These are phyloP conservation scores for Neopipo cinnamomea DNA, from an alignment of 2,113 vertebrate species.

Conservation along the genomic window DNA sequence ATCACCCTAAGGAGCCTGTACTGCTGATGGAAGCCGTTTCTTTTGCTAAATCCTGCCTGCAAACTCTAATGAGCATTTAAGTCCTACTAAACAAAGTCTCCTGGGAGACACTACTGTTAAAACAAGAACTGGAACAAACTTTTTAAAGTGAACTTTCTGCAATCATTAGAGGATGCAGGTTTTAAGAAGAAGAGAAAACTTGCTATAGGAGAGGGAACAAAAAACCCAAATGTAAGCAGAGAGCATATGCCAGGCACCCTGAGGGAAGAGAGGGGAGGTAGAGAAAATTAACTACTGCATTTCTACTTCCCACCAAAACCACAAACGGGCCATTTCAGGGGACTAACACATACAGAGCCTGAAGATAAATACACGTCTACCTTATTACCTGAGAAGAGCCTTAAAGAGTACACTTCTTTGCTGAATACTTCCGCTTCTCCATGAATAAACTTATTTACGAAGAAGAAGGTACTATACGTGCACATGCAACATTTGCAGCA, in stretches of 20 bases:
- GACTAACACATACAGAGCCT: not conserved
- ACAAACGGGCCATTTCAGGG: not conserved
- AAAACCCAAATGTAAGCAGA: slow-evolving; percentile 28
- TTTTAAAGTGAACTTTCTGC: slow-evolving; percentile 30
- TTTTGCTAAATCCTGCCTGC: not conserved
- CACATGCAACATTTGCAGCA: not conserved
- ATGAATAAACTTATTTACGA: not conserved
- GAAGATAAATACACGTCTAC: slow-evolving; percentile 1
- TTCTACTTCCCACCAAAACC: slow-evolving; percentile 25
- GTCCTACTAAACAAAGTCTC: not conserved
- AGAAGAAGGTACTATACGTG: not conserved
- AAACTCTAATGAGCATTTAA: slow-evolving; percentile 21
- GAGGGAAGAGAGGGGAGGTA: slow-evolving; percentile 10
- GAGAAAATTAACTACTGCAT: slow-evolving; percentile 2
- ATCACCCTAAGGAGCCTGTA: not conserved
- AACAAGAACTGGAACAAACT: slow-evolving; percentile 1
- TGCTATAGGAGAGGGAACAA: not conserved
- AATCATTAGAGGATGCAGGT: not conserved
- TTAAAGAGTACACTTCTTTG: not conserved
- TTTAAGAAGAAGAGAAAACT: slow-evolving; percentile 8
- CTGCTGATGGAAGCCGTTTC: slow-evolving; percentile 32
- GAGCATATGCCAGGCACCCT: not conserved
- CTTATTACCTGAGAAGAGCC: slow-evolving; percentile 17
- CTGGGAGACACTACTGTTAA: not conserved
- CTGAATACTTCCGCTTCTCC: not conserved